Evolutionary conservation across 2,797 vertebrate species (phyloP), one percentile per base, ranked within the genome.

Genomic region (Triplophysa bombifrons): DNA sequence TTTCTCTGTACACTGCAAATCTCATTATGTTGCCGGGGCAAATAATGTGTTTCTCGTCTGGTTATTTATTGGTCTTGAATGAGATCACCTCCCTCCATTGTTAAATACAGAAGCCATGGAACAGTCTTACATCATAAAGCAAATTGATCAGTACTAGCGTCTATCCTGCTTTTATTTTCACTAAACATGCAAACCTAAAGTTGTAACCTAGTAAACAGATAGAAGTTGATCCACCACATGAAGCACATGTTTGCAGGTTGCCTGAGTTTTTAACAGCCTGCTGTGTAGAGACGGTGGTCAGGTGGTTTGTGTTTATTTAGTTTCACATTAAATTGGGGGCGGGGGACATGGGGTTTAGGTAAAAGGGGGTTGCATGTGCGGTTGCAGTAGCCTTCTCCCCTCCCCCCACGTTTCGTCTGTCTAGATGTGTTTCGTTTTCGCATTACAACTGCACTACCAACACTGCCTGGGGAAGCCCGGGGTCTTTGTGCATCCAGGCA

Each of bases 381-480:
- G 72, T 74, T 56, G 48, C 81, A 83, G 72, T 71, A 80, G 86
- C 81, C 27, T 48, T 76, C 17, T 20, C 90, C 92, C 92, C 83
- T 91, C 89, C 79, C 91, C 92, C 91, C 91, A 89, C 76, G 86
- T 76, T 88, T 85, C 84, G 85, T 88, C 87, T 89, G 92, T 87
- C 90, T 92, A 89, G 84, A 88, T 91, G 84, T 72, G 85, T 92
- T 89, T 87, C 82, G 84, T 90, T 87, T 88, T 88, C 89, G 85
- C 84, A 88, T 90, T 88, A 86, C 80, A 88, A 84, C 86, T 83
- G 82, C 88, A 84, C 67, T 86, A 86, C 83, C 65, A 85, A 83
- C 86, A 85, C 83, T 53, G 75, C 68, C 7, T 13, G 46, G 13
- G 48, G 84, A 83, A 67, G 74, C 86, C 87, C 80, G 82, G 82